Evolutionary conservation across 2,113 vertebrate species (phyloP).

Genomic region (Alligator mississippiensis): DNA sequence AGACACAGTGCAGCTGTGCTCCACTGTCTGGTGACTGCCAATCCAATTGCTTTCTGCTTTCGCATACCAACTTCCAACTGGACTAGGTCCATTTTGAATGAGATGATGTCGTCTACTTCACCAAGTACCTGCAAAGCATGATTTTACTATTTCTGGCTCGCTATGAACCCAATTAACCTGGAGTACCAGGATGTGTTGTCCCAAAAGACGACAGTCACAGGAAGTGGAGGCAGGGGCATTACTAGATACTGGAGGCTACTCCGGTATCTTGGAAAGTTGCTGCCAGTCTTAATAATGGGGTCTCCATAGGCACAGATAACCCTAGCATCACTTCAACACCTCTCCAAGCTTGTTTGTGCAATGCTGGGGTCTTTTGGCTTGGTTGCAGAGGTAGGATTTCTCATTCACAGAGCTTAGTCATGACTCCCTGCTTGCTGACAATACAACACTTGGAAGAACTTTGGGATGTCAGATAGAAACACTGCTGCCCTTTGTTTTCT

Average conservation of each 20-base stretch:
- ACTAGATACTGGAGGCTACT: not conserved
- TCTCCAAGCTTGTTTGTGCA: not conserved
- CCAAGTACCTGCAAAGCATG: not conserved
- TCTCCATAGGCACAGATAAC: not conserved
- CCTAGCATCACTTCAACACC: fast-evolving
- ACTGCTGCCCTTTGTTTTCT: constrained; percentile 50
- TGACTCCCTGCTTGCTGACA: not conserved
- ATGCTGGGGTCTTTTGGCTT: not conserved
- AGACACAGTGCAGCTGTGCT: not conserved
- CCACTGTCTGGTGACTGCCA: not conserved
- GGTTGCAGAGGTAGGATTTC: not conserved
- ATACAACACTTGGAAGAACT: not conserved
- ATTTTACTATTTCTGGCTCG: not conserved
- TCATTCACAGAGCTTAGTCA: not conserved
- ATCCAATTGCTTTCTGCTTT: not conserved
- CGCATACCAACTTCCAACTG: not conserved
- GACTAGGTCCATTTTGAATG: not conserved
- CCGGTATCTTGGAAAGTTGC: not conserved
- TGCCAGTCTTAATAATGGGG: not conserved
- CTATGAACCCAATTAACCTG: not conserved
- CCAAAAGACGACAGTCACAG: not conserved
- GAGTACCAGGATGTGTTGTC: not conserved
- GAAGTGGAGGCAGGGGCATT: constrained; percentile 7
- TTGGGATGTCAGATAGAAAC: not conserved
- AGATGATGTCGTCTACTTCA: not conserved